Evolutionary conservation across 30 jellyfish, hydroid and myxozoan species (phyloP).

Genomic region (Chrysaora quinquecirrha): DNA sequence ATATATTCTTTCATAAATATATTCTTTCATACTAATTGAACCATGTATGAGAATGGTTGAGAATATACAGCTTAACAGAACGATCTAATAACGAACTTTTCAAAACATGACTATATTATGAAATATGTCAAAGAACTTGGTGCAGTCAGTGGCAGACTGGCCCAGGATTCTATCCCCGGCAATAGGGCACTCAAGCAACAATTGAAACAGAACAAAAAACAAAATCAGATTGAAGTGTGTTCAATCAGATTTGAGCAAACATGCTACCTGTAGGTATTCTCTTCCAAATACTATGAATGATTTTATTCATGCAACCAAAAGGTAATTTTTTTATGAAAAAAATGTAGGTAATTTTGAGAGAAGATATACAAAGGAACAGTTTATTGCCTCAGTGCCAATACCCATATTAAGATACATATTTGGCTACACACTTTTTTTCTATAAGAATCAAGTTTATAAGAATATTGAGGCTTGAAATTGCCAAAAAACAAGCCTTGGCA

Average conservation of each 20-base stretch:
- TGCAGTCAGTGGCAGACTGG: conserved; percentile 7
- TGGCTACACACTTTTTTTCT: conserved; percentile 1
- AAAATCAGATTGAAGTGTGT: not conserved
- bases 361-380: not conserved
- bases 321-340: not conserved
- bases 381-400: conserved; percentile 2
- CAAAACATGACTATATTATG: not conserved
- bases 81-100: not conserved
- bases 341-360: not conserved
- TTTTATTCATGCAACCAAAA: not conserved
- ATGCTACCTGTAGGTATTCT: conserved; percentile 2
- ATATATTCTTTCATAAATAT: not conserved
- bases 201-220: not conserved
- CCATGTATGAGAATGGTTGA: not conserved
- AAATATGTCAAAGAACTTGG: not conserved
- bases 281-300: not conserved
- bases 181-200: not conserved
- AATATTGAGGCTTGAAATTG: not conserved
- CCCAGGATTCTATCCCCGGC: conserved; percentile 5
- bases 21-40: not conserved
- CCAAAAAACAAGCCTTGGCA: not conserved
- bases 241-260: conserved; percentile 1
- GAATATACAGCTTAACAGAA: not conserved
- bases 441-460: not conserved
- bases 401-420: not conserved